Base-by-base conservation (phyloP, 2,113 vertebrate genomes). In the Verasper variegatus region DNA sequence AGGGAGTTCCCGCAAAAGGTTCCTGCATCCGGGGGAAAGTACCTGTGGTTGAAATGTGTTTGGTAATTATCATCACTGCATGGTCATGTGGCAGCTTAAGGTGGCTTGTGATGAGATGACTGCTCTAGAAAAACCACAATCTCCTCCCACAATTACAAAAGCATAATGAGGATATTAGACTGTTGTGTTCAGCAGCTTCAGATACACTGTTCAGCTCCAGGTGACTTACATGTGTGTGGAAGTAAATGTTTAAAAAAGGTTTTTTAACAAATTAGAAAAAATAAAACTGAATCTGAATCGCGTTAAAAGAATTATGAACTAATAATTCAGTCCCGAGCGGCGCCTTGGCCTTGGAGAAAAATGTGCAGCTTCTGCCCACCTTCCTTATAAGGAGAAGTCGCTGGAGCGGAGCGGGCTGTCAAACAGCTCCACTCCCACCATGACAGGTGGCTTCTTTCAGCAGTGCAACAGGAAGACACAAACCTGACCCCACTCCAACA, bases 391-490 rank as follows among this genome's bases (percentile, higher is more conserved):
- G 92, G 92, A 79, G 21, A 91, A 82, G 73, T 83, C 15, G 73
- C 82, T 20, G 70, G 64, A 80, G 76, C 63, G 49, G 57, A 18
- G 26, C 76, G 3, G 40, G 40, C 40, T 42, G 40, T 42, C 40
- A 42, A 42, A 66, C 54, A 6, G 40, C 58, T 23, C 55, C 23
- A 37, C 79, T 76, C 87, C 73, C 76, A 71, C 74, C 8, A 21
- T 3, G 71, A 86, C 93, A 92, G 91, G 93, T 89, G 89, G 88
- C 85, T 92, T 66, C 26, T 88, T 79, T 94, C 90, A 89, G 68
- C 59, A 0, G 49, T 17, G 76, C 73, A 45, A 61, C 82, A 79
- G 80, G 64, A 80, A 82, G 81, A 82, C 63, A 8, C 4, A 21
- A 73, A 80, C 85, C 81, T 45, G 20, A 80, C 63, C 78, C 78